Evolutionary conservation across 2,797 vertebrate genomes (phyloP).

Genomic region (Fistularia commersonii): DNA sequence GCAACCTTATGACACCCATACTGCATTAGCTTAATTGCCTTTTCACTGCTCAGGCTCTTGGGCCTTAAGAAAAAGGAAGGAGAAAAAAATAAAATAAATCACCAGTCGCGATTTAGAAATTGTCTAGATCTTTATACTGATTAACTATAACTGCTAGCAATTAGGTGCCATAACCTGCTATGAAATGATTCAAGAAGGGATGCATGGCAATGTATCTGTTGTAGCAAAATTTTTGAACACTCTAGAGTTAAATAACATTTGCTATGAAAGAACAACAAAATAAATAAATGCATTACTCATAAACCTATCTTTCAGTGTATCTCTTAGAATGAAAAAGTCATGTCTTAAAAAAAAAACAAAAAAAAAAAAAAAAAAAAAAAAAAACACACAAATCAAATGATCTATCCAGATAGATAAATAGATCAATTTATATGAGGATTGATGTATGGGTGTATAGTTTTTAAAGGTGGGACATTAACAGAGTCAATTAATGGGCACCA

Average conservation of each 20-base stretch:
- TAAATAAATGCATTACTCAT: too few relatives aligned
- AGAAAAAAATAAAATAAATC: constrained; percentile 3
- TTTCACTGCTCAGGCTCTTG: constrained; percentile 62
- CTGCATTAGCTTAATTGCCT: constrained; percentile 97
- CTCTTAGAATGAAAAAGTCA: too few relatives aligned
- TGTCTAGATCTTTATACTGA: constrained; percentile 49
- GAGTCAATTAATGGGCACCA: constrained; percentile 39
- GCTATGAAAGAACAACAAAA: background rate
- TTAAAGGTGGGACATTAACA: constrained; percentile 7
- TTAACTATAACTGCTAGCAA: constrained; percentile 49
- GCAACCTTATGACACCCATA: constrained; percentile 91
- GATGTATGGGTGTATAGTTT: too few relatives aligned
- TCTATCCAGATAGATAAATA: too few relatives aligned
- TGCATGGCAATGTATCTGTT: constrained; percentile 34
- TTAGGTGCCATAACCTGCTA: constrained; percentile 32
- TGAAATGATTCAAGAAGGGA: constrained; percentile 28
- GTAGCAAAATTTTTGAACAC: constrained; percentile 30
- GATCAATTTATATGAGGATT: too few relatives aligned
- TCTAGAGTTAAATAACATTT: constrained; percentile 29
- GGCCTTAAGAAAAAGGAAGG: constrained; percentile 32
- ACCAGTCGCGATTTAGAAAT: constrained; percentile 27
- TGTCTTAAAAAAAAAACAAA: too few relatives aligned
- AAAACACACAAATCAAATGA: too few relatives aligned
- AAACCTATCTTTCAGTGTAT: too few relatives aligned
- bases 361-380: too few relatives aligned